A percentile compares a stretch with the other conserved stretches of the same genome.
phyloP scores from a whole-genome alignment of 53 echinoderm and acorn worm species.

The Luidia sarsii region DNA sequence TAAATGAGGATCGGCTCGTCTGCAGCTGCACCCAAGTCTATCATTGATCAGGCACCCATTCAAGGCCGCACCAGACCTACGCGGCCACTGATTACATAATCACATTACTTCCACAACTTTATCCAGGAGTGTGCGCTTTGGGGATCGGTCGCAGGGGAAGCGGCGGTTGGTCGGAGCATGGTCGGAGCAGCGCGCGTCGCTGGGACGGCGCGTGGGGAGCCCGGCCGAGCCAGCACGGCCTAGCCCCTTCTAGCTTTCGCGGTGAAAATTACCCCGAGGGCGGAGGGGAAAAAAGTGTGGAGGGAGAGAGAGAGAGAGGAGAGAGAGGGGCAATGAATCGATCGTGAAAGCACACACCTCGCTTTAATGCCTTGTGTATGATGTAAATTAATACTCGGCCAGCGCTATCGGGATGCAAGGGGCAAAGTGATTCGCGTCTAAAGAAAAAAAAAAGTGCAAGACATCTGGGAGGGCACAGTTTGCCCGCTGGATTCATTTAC shows the following conservation, averaged over 20 bases:
- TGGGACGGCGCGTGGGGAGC: neutral
- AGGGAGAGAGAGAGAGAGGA: too few relatives aligned
- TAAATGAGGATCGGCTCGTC: too few relatives aligned
- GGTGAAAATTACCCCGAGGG: neutral
- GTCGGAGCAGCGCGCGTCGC: neutral
- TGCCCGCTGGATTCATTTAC: too few relatives aligned
- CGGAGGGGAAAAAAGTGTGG: too few relatives aligned
- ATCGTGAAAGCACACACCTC: slow-evolving; percentile 46
- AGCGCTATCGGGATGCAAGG: neutral
- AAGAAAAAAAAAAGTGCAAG: slow-evolving; percentile 1
- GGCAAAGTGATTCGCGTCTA: neutral
- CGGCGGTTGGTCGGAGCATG: too few relatives aligned
- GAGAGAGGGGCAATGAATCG: neutral
- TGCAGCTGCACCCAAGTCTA: too few relatives aligned
- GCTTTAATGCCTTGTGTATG: slow-evolving; percentile 33
- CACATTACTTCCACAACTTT: neutral
- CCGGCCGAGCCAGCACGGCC: neutral
- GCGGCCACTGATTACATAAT: slow-evolving; percentile 31
- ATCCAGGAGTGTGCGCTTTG: neutral
- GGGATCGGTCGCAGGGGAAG: too few relatives aligned
- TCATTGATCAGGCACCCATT: too few relatives aligned
- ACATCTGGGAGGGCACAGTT: too few relatives aligned
- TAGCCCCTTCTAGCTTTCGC: neutral
- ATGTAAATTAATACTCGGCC: slow-evolving; percentile 44
- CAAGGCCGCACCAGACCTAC: slow-evolving; percentile 14